A percentile compares a stretch with the other conserved stretches of the same genome.
Evolutionary conservation across 2,888 invertebrate species (phyloP).

Genomic region (Leucozona laternaria): DNA sequence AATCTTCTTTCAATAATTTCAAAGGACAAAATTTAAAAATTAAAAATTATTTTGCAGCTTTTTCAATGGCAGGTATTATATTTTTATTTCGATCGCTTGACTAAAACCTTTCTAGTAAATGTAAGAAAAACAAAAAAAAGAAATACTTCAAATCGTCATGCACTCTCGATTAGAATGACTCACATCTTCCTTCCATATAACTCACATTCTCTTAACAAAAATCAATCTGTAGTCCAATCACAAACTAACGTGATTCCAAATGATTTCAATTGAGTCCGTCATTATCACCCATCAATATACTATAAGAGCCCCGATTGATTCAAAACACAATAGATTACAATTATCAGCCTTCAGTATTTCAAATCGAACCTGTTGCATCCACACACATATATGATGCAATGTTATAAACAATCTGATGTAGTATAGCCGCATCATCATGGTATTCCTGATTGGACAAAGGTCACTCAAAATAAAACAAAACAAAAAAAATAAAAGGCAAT

Average conservation of each 20-base stretch:
- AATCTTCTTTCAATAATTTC: too few species aligned
- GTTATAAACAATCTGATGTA: constrained; percentile 26
- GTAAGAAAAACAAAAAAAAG: too few species aligned
- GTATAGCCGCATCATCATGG: constrained; percentile 17
- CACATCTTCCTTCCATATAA: not conserved
- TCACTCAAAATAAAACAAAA: constrained; percentile 39
- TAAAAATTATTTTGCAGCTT: too few species aligned
- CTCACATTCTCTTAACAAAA: not conserved
- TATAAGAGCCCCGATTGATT: constrained; percentile 11
- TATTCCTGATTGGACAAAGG: constrained; percentile 61
- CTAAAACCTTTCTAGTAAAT: too few species aligned
- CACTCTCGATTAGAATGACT: not conserved
- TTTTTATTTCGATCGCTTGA: too few species aligned
- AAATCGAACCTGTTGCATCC: constrained; percentile 51
- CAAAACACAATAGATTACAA: constrained; percentile 50
- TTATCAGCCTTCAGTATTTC: not conserved
- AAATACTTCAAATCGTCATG: not conserved
- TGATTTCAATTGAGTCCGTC: constrained; percentile 67
- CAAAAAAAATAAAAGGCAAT: constrained; percentile 4
- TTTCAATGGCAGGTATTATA: too few species aligned
- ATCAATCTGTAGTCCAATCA: constrained; percentile 50
- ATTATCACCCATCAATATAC: constrained; percentile 54
- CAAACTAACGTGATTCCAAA: constrained; percentile 44
- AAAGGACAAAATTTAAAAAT: too few species aligned
- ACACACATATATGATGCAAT: constrained; percentile 24